Evolutionary conservation across 1,140 invertebrate genomes (phyloP).

Genomic region (Anoplophora glabripennis): DNA sequence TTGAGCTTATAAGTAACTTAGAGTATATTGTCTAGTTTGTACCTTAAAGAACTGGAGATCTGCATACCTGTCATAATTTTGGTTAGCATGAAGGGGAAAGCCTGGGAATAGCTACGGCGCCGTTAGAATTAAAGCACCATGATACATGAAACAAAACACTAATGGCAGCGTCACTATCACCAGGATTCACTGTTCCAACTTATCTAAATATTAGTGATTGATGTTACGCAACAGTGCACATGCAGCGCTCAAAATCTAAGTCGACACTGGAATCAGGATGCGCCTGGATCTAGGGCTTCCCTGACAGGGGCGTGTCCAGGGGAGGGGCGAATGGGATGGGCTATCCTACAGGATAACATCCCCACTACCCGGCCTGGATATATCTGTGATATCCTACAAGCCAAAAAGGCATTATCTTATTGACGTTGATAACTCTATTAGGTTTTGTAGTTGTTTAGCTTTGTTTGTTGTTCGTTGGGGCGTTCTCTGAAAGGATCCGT

Average conservation of each 20-base stretch:
- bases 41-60: too few species aligned
- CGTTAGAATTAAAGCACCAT: slow-evolving; percentile 2
- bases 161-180: not conserved
- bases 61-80: slow-evolving; percentile 23
- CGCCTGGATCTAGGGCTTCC: slow-evolving; percentile 34
- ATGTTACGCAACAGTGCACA: slow-evolving; percentile 17
- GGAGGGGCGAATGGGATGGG: slow-evolving; percentile 28
- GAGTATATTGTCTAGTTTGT: too few species aligned
- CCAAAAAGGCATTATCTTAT: slow-evolving; percentile 15
- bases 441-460: slow-evolving; percentile 10
- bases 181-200: not conserved
- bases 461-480: slow-evolving; percentile 5
- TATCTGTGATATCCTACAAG: slow-evolving; percentile 18
- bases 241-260: slow-evolving; percentile 18
- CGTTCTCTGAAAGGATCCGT: too few species aligned
- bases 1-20: too few species aligned
- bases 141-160: slow-evolving; percentile 2
- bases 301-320: slow-evolving; percentile 32
- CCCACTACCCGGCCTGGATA: slow-evolving; percentile 12
- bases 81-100: slow-evolving; percentile 10
- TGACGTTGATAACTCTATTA: slow-evolving; percentile 20
- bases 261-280: slow-evolving; percentile 33
- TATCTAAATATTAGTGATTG: not conserved
- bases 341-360: slow-evolving; percentile 24
- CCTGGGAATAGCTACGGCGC: not conserved